phyloP scores from a whole-genome alignment of 2,113 vertebrate species.

The Callithrix jacchus region DNA sequence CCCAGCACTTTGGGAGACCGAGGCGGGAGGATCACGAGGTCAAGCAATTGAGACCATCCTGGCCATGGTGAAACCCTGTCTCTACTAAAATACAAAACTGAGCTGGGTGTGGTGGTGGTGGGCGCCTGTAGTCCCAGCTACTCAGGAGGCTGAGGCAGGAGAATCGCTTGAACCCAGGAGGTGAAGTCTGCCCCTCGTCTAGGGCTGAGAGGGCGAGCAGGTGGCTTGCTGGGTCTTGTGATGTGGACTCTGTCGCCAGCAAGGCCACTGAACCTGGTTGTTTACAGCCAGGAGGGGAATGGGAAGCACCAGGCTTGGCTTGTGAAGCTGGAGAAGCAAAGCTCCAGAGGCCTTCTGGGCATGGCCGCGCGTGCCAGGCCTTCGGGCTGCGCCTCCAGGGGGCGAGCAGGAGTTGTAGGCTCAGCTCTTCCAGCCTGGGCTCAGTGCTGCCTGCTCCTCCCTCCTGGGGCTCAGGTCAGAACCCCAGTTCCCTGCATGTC shows the following conservation, averaged over 20 bases:
- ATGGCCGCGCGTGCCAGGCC: not conserved
- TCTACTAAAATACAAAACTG: too few species aligned
- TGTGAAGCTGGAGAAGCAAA: not conserved
- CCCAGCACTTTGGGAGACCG: too few species aligned
- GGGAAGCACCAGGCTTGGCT: not conserved
- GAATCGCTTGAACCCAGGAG: too few species aligned
- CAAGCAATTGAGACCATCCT: too few species aligned
- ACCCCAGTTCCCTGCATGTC: not conserved
- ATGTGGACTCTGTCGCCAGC: fast-evolving
- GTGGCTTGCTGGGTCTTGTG: not conserved
- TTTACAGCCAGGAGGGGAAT: not conserved
- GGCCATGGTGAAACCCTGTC: too few species aligned
- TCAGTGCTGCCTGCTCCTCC: not conserved
- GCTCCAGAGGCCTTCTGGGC: not conserved
- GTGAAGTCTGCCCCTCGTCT: not conserved
- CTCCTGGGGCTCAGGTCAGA: not conserved
- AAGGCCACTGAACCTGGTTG: not conserved
- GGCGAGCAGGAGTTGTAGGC: not conserved
- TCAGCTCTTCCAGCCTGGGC: not conserved
- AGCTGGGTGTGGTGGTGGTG: too few species aligned
- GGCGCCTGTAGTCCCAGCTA: too few species aligned
- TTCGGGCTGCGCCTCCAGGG: too few species aligned
- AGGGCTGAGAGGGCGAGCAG: not conserved
- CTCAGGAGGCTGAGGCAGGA: too few species aligned
- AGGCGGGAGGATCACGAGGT: too few species aligned